A percentile compares a stretch with the other conserved stretches of the same genome.
Conservation (phyloP, 2,797 vertebrate genomes). For the Oreochromis grahami region DNA sequence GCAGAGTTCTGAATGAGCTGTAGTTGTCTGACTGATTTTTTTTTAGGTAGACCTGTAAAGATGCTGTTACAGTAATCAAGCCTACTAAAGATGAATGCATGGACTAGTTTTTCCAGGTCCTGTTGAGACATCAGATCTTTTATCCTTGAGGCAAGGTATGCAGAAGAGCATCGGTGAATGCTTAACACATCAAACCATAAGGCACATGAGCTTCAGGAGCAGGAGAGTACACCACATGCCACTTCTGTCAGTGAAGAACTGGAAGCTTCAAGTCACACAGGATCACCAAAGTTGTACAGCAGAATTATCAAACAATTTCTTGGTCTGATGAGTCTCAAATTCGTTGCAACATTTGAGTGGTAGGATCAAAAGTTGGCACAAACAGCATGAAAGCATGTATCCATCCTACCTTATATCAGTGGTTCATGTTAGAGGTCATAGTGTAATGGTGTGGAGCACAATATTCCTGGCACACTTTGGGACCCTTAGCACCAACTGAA, state of each 20-base stretch:
- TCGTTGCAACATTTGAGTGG: neutral
- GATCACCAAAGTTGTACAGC: neutral
- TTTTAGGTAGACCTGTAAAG: too few species aligned
- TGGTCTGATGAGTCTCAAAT: neutral
- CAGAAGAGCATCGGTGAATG: neutral
- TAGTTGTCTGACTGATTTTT: too few species aligned
- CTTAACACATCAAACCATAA: neutral
- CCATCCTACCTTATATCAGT: neutral
- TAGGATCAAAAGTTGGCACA: neutral
- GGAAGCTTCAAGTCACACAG: neutral
- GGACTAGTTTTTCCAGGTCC: too few species aligned
- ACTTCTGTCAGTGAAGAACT: neutral
- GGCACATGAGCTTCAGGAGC: neutral
- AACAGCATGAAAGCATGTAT: accelerated
- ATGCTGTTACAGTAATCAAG: too few species aligned
- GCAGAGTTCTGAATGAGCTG: too few species aligned
- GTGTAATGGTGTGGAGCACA: neutral
- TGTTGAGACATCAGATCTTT: too few species aligned
- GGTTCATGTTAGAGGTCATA: neutral
- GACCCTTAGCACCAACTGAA: neutral
- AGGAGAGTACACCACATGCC: neutral
- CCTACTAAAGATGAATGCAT: too few species aligned
- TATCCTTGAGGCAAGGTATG: neutral
- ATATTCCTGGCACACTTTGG: neutral
- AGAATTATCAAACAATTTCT: neutral